Conservation (phyloP, 1,140 invertebrate species). For the Caenorhabditis briggsae region DNA sequence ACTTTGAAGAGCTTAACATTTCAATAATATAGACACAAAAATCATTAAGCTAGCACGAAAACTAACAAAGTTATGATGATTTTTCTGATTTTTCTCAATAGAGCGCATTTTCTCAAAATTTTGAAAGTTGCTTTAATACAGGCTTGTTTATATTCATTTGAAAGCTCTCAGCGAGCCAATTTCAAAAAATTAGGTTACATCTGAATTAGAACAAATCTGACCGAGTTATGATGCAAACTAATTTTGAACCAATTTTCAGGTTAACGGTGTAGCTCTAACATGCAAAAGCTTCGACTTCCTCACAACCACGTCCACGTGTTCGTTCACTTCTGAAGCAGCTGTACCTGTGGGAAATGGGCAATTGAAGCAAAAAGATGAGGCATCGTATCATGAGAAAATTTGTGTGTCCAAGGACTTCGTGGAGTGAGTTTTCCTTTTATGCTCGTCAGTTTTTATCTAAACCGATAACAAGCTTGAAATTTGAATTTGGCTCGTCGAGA, state of each 20-base stretch:
- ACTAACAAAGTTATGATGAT: no score
- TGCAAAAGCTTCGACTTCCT: constrained; percentile 76
- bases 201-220: no score
- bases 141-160: no score
- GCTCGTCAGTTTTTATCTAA: no score
- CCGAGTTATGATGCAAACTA: background rate
- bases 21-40: no score
- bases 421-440: constrained; percentile 20
- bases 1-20: no score
- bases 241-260: constrained; percentile 64
- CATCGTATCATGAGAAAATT: constrained; percentile 76
- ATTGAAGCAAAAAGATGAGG: constrained; percentile 69
- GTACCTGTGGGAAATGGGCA: constrained; percentile 77
- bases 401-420: constrained; percentile 72
- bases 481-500: background rate
- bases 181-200: no score
- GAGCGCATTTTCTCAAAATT: no score
- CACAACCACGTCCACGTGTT: constrained; percentile 62
- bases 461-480: background rate
- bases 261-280: constrained; percentile 63
- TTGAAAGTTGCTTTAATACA: no score
- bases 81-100: no score
- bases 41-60: no score
- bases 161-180: no score
- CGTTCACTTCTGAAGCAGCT: constrained; percentile 73